A percentile compares a stretch with the other conserved stretches of the same genome.
These are phyloP conservation scores for Spheniscus mendiculus DNA, from an alignment of 2,113 vertebrate genomes.

Conservation along the genomic window DNA sequence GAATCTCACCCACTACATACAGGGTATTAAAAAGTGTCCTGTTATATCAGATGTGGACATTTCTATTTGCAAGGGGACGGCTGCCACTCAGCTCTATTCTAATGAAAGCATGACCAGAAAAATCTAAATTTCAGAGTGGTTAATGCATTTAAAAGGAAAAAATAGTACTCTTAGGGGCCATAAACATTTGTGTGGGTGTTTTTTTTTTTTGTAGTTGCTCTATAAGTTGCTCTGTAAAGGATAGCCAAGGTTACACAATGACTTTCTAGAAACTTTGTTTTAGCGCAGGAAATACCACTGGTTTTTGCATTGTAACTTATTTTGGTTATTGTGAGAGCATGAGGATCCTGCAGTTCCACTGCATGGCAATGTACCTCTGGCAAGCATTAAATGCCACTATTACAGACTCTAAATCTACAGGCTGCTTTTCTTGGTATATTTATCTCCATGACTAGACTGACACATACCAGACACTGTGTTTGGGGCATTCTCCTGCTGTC, in stretches of 20 bases:
- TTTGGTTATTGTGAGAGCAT: accelerated
- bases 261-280: neutral
- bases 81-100: neutral
- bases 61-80: neutral
- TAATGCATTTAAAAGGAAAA: neutral
- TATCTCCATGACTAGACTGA: neutral
- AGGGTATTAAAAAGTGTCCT: neutral
- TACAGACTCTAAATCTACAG: neutral
- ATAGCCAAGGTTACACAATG: accelerated
- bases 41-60: neutral
- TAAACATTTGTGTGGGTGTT: neutral
- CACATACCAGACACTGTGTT: neutral
- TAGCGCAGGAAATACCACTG: accelerated
- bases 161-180: neutral
- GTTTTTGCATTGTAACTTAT: accelerated
- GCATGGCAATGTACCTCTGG: neutral
- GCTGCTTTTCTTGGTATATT: neutral
- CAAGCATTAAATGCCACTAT: neutral
- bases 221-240: neutral
- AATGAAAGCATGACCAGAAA: neutral
- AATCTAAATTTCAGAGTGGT: neutral
- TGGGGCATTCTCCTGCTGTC: neutral
- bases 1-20: neutral
- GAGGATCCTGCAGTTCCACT: neutral
- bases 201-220: neutral